Conservation (phyloP, 2,888 invertebrate genomes). For the Augochlorella aurata region DNA sequence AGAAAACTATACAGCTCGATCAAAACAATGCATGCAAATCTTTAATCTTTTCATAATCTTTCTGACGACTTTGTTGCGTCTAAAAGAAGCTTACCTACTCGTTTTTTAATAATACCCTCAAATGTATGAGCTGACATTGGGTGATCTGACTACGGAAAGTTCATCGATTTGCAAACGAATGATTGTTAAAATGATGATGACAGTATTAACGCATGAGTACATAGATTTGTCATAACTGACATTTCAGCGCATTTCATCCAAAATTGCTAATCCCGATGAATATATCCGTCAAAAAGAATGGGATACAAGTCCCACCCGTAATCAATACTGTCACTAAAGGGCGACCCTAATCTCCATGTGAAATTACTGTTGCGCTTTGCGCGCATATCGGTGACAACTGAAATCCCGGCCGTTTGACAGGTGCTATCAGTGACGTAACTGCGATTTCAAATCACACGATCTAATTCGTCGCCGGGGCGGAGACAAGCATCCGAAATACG, state of each 20-base stretch:
- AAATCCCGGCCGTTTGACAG: conserved; percentile 30
- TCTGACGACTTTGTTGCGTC: background rate
- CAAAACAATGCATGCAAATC: too few relatives aligned
- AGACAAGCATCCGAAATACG: background rate
- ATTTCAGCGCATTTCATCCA: background rate
- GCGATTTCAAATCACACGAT: conserved; percentile 49
- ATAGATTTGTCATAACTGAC: too few relatives aligned
- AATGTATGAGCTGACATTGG: too few relatives aligned
- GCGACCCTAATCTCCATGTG: background rate
- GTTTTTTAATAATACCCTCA: too few relatives aligned
- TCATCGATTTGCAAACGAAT: too few relatives aligned
- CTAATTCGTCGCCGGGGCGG: background rate
- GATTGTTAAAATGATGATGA: too few relatives aligned
- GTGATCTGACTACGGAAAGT: too few relatives aligned
- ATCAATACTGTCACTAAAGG: conserved; percentile 2
- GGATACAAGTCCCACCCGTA: background rate
- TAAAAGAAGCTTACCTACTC: background rate
- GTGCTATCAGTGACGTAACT: conserved; percentile 13
- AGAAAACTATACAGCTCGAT: too few relatives aligned
- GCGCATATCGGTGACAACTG: background rate
- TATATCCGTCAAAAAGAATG: background rate
- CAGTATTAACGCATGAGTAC: too few relatives aligned
- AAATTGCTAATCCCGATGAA: background rate
- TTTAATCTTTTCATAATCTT: background rate
- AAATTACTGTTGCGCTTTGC: background rate